These are phyloP conservation scores for Leptoteleia sp. DNA, from an alignment of 1,140 invertebrate species.

Conservation along the genomic window DNA sequence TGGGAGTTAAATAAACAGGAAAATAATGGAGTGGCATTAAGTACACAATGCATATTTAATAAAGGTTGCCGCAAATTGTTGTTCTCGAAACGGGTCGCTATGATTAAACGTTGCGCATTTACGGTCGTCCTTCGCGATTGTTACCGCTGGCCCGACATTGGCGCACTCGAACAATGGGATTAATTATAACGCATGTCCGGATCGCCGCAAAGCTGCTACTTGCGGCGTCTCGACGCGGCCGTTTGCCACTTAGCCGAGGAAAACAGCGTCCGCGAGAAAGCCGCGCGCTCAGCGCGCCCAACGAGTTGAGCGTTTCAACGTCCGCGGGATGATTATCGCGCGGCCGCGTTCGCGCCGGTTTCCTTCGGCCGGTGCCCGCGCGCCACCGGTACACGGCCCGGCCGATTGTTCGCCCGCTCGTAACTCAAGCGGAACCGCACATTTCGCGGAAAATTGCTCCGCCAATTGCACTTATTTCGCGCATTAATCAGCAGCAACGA, in stretches of 20 bases:
- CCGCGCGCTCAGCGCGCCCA: too few species aligned
- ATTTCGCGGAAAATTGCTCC: conserved; percentile 35
- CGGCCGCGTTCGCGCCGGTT: too few species aligned
- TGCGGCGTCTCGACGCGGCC: conserved; percentile 61
- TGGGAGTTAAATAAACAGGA: conserved; percentile 44
- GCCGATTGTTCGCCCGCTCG: conserved; percentile 44
- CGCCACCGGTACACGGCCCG: conserved; percentile 8
- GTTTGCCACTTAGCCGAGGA: conserved; percentile 51
- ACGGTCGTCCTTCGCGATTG: conserved; percentile 67
- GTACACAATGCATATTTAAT: conserved; percentile 53
- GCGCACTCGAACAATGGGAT: conserved; percentile 78
- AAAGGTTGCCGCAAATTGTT: conserved; percentile 48
- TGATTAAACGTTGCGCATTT: conserved; percentile 65
- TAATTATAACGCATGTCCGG: conserved; percentile 77
- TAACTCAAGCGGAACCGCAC: conserved; percentile 57
- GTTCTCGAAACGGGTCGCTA: conserved; percentile 59
- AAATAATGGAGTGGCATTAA: conserved; percentile 53
- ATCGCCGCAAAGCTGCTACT: conserved; percentile 73
- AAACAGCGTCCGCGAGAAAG: conserved; percentile 69
- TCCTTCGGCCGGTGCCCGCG: too few species aligned
- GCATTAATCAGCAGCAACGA: conserved; percentile 35
- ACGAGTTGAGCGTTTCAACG: conserved; percentile 57
- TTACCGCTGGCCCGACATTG: conserved; percentile 66
- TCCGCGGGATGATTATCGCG: conserved; percentile 47
- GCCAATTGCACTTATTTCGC: conserved; percentile 41